Base-by-base conservation (phyloP, 30 jellyfish, hydroid and myxozoan species). In the Cassiopea andromeda region DNA sequence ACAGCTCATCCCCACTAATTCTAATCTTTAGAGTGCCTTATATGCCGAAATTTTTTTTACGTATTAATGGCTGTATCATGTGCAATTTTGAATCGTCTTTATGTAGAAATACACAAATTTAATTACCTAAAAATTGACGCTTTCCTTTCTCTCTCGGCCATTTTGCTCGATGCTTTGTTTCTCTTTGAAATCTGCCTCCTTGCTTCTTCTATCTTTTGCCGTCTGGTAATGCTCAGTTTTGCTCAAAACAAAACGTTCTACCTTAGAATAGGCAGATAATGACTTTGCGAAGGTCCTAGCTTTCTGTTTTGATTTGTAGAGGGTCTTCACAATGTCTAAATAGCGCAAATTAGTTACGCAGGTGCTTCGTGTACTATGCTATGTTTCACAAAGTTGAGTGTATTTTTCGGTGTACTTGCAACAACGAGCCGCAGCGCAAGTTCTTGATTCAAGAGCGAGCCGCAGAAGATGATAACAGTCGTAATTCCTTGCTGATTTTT, bases 61-160 rank as follows among this genome's bases (percentile, higher is more conserved):
- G 38, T 27, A 27, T 27, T 27, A 27, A 27, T 27, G 38, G 38
- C 38, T 27, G 38, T 27, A 27, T 27, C 38, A 27, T 27, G 38
- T 27, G 38, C 38, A 27, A 27, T 54, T 54, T 54, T 54, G 64
- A 6, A 10, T 54, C 64, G 12, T 54, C 64, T 54, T 0, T 54
- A 3, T 27, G 38, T 27, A 27, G 38, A 27, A 54, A 6, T 3
- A 54, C 64, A 54, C 12, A 64, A 64, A 64, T 7, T 5, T 4
- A 64, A 2, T 3, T 77, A 77, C 86, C 86, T 77, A 27, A 77
- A 77, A 8, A 77, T 48, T 54, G 86, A 77, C 74, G 74, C 7
- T 54, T 77, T 77, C 74, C 86, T 77, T 77, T 77, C 86, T 27
- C 86, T 54, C 38, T 10, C 86, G 7, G 86, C 86, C 86, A 77